These are phyloP conservation scores for Drosophila pandora DNA, from an alignment of 1,140 invertebrate species.

Conservation along the genomic window DNA sequence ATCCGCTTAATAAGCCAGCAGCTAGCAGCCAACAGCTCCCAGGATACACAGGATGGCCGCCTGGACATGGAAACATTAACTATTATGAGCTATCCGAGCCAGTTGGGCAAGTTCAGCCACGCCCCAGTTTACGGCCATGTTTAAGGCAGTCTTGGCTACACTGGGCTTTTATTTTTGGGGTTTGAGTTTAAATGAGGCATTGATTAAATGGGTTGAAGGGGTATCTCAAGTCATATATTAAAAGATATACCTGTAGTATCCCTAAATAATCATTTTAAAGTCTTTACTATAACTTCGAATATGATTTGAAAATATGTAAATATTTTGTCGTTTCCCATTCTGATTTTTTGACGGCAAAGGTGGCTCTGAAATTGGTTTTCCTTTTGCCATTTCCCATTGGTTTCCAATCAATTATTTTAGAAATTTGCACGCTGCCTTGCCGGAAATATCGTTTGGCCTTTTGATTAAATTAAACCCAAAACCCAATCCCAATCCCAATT, in stretches of 20 bases:
- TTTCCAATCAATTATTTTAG: slow-evolving; percentile 7
- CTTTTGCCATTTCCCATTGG: background rate
- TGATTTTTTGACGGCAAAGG: background rate
- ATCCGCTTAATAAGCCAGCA: slow-evolving; percentile 59
- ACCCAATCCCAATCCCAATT: slow-evolving; percentile 18
- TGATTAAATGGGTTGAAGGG: no score
- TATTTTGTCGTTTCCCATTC: no score
- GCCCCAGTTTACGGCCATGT: slow-evolving; percentile 1
- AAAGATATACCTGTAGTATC: no score
- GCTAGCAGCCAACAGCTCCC: slow-evolving; percentile 25
- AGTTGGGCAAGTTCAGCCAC: slow-evolving; percentile 9
- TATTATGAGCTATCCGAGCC: slow-evolving; percentile 31
- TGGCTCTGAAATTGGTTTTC: background rate
- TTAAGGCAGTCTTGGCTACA: background rate
- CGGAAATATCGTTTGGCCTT: slow-evolving; percentile 30
- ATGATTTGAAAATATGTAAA: no score
- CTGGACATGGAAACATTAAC: slow-evolving; percentile 50
- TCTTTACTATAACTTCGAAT: background rate
- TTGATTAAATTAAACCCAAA: slow-evolving; percentile 62
- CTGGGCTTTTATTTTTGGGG: background rate
- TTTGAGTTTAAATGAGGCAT: background rate
- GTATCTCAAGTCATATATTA: background rate
- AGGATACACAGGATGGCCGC: slow-evolving; percentile 44
- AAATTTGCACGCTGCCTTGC: slow-evolving; percentile 9
- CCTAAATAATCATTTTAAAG: no score